phyloP scores from a whole-genome alignment of 2,888 invertebrate genomes.

The Drosophila kambysellisi region DNA sequence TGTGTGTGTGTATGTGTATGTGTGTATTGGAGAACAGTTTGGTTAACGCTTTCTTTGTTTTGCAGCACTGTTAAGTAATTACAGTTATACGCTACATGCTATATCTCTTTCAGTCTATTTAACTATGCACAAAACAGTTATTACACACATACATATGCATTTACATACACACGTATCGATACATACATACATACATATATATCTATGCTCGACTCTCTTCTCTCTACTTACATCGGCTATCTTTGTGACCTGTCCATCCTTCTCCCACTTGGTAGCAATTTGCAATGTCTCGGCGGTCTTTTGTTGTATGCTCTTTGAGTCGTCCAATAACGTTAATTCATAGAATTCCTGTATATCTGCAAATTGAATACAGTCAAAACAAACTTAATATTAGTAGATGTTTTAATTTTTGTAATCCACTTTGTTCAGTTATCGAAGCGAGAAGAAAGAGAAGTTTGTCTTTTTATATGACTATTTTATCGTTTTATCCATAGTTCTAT shows the following conservation, averaged over 20 bases:
- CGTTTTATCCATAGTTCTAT: no score
- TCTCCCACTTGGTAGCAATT: conserved; percentile 97
- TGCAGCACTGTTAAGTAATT: background rate
- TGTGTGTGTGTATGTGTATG: no score
- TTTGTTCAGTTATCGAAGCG: background rate
- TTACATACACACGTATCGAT: background rate
- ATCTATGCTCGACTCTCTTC: background rate
- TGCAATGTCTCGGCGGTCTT: conserved; percentile 98
- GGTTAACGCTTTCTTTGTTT: background rate
- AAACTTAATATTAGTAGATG: background rate
- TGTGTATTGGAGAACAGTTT: background rate
- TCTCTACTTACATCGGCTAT: conserved; percentile 83
- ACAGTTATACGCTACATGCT: conserved; percentile 2
- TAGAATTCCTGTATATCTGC: conserved; percentile 99
- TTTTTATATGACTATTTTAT: background rate
- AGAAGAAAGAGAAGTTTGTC: background rate
- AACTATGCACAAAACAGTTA: conserved; percentile 9
- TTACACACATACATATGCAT: background rate
- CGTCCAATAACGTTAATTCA: conserved; percentile 97
- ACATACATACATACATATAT: background rate
- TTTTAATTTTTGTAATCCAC: background rate
- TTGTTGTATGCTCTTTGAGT: conserved; percentile 97
- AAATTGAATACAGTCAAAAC: conserved; percentile 83
- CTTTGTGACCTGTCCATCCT: conserved; percentile 85
- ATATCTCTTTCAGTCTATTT: background rate